Evolutionary conservation across 2,888 invertebrate genomes (phyloP).

Genomic region (Dryobota labecula): DNA sequence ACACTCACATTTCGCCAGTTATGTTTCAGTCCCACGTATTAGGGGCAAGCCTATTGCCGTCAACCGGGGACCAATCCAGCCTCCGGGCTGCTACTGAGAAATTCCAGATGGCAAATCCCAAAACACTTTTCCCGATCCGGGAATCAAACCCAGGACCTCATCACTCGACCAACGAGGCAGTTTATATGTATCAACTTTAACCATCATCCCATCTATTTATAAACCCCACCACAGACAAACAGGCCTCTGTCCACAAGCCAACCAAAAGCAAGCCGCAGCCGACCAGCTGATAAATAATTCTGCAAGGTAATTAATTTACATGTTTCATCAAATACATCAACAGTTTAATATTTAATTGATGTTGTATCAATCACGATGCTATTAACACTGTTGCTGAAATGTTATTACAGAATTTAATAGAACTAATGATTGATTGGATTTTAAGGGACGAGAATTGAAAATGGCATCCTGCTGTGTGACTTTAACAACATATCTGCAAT

Average conservation of each 20-base stretch:
- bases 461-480: not conserved
- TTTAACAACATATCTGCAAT: not conserved
- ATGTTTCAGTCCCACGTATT: too few relatives aligned
- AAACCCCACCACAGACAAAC: not conserved
- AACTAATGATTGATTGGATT: slow-evolving; percentile 20
- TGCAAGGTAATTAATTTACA: slow-evolving; percentile 47
- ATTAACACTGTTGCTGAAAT: slow-evolving; percentile 8
- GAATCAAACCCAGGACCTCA: not conserved
- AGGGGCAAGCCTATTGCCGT: not conserved
- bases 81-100: not conserved
- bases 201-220: not conserved
- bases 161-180: not conserved
- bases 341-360: slow-evolving; percentile 49
- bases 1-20: too few relatives aligned
- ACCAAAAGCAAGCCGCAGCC: slow-evolving; percentile 1
- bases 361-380: slow-evolving; percentile 7
- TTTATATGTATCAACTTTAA: not conserved
- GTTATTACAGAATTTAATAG: slow-evolving; percentile 31
- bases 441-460: not conserved
- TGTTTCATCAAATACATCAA: slow-evolving; percentile 43
- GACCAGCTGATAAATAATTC: slow-evolving; percentile 38
- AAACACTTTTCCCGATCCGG: not conserved
- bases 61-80: not conserved
- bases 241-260: not conserved
- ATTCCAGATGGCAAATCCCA: not conserved